Base-by-base conservation (phyloP, 2,888 invertebrate genomes). In the Pardosa pseudoannulata region DNA sequence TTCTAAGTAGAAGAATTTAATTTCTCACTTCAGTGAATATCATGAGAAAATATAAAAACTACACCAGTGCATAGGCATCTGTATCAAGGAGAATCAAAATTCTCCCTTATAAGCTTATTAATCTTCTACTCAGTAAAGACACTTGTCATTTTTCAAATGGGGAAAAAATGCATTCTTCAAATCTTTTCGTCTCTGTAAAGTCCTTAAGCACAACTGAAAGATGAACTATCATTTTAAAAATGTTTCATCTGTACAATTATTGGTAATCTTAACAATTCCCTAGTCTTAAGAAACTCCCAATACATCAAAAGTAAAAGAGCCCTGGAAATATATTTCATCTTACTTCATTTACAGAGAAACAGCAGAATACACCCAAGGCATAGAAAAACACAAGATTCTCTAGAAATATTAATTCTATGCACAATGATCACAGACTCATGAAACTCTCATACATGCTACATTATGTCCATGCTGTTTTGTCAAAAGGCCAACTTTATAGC, bases 381-480 rank as follows among this genome's bases (percentile, higher is more conserved):
- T 78, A 85, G 78, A 73, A 85, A 82, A 78, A 83, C 81, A 70
- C 56, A 82, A 81, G 72, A 75, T 64, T 85, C 32, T 85, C 83
- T 85, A 85, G 78, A 85, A 78, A 85, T 85, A 85, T 85, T 76
- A 68, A 73, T 85, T 85, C 83, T 85, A 85, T 85, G 83, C 83
- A 85, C 83, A 85, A 85, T 85, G 83, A 85, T 85, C 83, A 85
- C 83, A 85, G 83, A 78, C 83, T 85, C 83, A 85, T 85, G 83
- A 85, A 85, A 85, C 83, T 76, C 71, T 85, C 78, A 73, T 78
- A 85, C 83, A 78, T 85, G 73, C 83, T 85, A 85, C 75, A 83
- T 78, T 78, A 83, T 78, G 78, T 85, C 83, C 83, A 85, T 85
- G 83, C 83, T 85, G 83, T 85, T 85, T 85, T 85, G 83, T 85